Conservation (phyloP, 2,797 vertebrate species). For the Myotis findleyi region DNA sequence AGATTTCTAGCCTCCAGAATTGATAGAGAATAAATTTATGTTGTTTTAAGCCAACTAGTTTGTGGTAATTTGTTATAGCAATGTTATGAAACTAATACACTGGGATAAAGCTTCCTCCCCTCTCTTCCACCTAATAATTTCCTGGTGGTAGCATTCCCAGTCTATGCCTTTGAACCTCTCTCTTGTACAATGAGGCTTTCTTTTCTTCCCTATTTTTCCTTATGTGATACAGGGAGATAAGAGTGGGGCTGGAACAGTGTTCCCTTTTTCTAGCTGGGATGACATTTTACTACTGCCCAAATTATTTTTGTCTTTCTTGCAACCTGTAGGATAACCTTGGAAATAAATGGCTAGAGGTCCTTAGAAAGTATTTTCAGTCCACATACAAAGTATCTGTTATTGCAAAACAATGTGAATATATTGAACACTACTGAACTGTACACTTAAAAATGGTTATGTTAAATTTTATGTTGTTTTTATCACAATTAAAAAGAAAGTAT, state of each 20-base stretch:
- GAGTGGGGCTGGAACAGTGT: neutral
- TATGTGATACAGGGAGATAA: neutral
- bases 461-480: conserved; percentile 43
- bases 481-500: conserved; percentile 25
- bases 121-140: neutral
- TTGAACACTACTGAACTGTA: conserved; percentile 6
- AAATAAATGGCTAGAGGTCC: conserved; percentile 19
- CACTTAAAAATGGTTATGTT: conserved; percentile 31
- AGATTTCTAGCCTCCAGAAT: neutral
- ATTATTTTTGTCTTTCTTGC: conserved; percentile 43
- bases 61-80: conserved; percentile 1
- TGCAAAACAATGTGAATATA: conserved; percentile 33
- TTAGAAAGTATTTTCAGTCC: conserved; percentile 32
- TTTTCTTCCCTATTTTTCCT: neutral
- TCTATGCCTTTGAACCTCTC: conserved; percentile 17
- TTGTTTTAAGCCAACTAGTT: neutral
- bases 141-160: conserved; percentile 9
- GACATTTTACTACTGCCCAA: neutral
- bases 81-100: neutral
- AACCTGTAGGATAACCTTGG: conserved; percentile 20
- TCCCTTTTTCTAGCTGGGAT: conserved; percentile 1
- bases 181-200: neutral
- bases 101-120: neutral
- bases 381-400: neutral
- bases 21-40: conserved; percentile 21